Base-by-base conservation (phyloP, 2,888 invertebrate genomes). In the Dorcus parallelipipedus region DNA sequence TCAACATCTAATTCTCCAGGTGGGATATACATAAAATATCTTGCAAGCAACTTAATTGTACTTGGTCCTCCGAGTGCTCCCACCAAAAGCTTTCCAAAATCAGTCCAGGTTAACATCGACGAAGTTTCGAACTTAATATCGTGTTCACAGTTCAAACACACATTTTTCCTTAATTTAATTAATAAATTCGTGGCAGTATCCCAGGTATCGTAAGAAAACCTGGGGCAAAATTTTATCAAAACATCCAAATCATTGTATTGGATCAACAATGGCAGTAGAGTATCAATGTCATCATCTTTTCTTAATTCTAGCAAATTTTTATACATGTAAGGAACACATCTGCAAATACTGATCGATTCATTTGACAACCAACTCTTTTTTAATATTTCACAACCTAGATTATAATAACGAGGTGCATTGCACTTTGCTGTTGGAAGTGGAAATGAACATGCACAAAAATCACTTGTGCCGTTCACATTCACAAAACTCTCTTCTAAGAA, bases 301-400 rank as follows among this genome's bases (percentile, higher is more conserved):
- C 80, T 75, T 57, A 83, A 69, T 45, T 68, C 54, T 20, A 87
- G 73, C 64, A 84, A 83, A 64, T 83, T 82, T 54, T 81, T 79
- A 84, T 86, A 87, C 69, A 87, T 78, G 66, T 82, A 84, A 48
- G 88, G 87, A 80, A 87, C 83, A 64, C 77, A 76, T 45, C 48
- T 56, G 42, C 55, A 61, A 54, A 69, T 54, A 47, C 59, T 52
- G 41, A 64, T 61, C 33, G 49, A 45, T 9, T 33, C 52, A 3
- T 80, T 75, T 60, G 71, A 76, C 4, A 77, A 74, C 75, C 79
- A 79, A 64, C 83, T 82, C 58, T 75, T 80, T 58, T 82, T 81
- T 47, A 86, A 78, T 63, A 88, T 80, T 63, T 79, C 75, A 66
- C 82, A 81, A 40, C 86, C 86, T 45, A 86, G 70, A 39, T 83